Base-by-base conservation (phyloP, 2,113 vertebrate genomes). In the Laticauda colubrina region DNA sequence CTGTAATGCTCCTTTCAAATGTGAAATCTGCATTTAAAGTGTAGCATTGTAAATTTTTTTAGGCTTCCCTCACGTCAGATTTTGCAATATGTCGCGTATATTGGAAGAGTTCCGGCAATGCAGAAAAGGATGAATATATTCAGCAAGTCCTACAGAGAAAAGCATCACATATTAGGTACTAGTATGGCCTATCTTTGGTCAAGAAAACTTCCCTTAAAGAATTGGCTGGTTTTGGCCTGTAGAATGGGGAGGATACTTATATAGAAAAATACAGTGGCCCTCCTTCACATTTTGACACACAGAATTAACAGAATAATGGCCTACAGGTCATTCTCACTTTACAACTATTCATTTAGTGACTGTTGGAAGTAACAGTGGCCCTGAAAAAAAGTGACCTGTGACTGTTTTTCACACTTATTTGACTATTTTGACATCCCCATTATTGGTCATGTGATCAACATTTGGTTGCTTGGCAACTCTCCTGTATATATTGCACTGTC, bases 31-130 rank as follows among this genome's bases (percentile, higher is more conserved):
- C 10, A 69, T 48, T 88, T 57, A 88, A 5, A 54, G 1, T 45
- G 48, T 29, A 5, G 15, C 43, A 61, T 24, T 26, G 61, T 91
- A 75, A 24, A 92, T 69, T 94, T 26, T 26, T 90, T 2, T 94
- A 99, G 98, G 98, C 98, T 26, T 98, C 98, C 34, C 88, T 99
- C 92, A 93, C 98, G 9, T 93, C 96, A 57, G 98, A 98, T 95
- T 98, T 98, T 87, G 98, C 98, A 4, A 95, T 95, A 0, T 98
- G 98, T 91, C 97, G 98, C 2, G 95, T 98, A 2, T 98, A 98
- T 94, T 99, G 98, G 98, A 98, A 96, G 95, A 96, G 97, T 0
- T 93, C 94, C 45, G 91, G 96, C 3, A 96, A 95, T 0, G 1
- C 0, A 1, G 97, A 97, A 24, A 89, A 95, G 39, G 97, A 98